Evolutionary conservation across 2,113 vertebrate genomes (phyloP).

Genomic region (Corythornis vintsioides): DNA sequence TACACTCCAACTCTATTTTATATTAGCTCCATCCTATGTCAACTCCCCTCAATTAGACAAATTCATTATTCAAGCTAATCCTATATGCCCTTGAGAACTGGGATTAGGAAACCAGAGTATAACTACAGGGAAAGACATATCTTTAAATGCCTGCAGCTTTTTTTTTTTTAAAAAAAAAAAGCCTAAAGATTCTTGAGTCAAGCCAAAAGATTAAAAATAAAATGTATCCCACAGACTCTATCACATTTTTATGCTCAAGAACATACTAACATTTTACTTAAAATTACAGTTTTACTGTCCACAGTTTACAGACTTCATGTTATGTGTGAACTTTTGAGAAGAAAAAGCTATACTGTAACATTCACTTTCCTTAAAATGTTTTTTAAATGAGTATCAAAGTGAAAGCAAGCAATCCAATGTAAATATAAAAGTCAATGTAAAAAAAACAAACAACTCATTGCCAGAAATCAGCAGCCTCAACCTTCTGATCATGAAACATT

Average conservation of each 20-base stretch:
- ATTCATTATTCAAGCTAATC: conserved; percentile 20
- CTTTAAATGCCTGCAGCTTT: neutral
- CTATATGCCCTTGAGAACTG: conserved; percentile 5
- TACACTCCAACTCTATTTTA: neutral
- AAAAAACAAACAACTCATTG: neutral
- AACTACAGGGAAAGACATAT: neutral
- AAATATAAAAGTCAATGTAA: neutral
- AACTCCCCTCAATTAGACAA: neutral
- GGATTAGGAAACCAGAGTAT: neutral
- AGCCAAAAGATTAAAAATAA: neutral
- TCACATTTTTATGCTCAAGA: neutral
- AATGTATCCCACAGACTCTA: neutral
- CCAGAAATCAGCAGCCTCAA: neutral
- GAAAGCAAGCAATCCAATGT: neutral
- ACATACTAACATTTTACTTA: neutral
- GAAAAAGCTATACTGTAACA: neutral
- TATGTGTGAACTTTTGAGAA: neutral
- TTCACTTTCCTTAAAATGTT: neutral
- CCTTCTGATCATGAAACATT: neutral
- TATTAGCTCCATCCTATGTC: neutral
- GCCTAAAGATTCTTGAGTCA: neutral
- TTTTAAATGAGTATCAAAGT: neutral
- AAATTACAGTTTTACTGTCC: neutral
- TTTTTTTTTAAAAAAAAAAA: neutral
- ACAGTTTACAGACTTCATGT: neutral